These are phyloP conservation scores for Drosophila virilis DNA, from an alignment of 1,140 invertebrate genomes.

Conservation along the genomic window DNA sequence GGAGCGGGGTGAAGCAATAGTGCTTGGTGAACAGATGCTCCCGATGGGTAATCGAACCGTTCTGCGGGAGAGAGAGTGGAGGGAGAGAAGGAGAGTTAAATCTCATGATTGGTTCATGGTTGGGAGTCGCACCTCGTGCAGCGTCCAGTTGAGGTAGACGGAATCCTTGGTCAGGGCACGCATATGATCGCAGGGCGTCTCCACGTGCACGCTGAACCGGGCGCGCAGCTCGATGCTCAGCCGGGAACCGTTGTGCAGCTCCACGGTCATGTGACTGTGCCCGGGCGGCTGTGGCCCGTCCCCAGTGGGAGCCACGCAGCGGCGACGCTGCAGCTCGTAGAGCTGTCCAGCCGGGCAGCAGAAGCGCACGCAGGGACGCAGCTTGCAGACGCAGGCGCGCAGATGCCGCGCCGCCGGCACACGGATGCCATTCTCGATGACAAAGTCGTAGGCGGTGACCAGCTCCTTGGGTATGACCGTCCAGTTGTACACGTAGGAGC, in stretches of 20 bases:
- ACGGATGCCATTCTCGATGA: conserved; percentile 70
- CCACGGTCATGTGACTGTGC: conserved; percentile 49
- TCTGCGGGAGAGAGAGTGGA: conserved; percentile 31
- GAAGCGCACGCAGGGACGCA: conserved; percentile 68
- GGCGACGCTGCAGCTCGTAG: conserved; percentile 52
- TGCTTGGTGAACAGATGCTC: conserved; percentile 67
- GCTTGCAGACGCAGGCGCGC: conserved; percentile 71
- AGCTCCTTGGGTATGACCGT: conserved; percentile 63
- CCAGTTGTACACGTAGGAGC: conserved; percentile 63
- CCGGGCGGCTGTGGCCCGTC: conserved; percentile 3
- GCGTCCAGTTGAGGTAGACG: conserved; percentile 60
- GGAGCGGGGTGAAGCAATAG: conserved; percentile 65
- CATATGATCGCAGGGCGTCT: conserved; percentile 72
- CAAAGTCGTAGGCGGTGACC: conserved; percentile 73
- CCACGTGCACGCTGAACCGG: conserved; percentile 58
- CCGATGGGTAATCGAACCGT: conserved; percentile 64
- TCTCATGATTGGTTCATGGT: no score
- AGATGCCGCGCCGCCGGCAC: conserved; percentile 57
- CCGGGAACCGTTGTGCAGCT: conserved; percentile 42
- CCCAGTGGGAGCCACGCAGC: conserved; percentile 15
- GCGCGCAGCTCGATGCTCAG: conserved; percentile 21
- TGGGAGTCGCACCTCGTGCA: conserved; percentile 53
- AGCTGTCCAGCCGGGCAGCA: conserved; percentile 60
- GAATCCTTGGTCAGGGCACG: conserved; percentile 41
- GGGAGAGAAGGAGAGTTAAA: background rate